Evolutionary conservation across 1,140 invertebrate genomes (phyloP).

Genomic region (Metopolophium dirhodum): DNA sequence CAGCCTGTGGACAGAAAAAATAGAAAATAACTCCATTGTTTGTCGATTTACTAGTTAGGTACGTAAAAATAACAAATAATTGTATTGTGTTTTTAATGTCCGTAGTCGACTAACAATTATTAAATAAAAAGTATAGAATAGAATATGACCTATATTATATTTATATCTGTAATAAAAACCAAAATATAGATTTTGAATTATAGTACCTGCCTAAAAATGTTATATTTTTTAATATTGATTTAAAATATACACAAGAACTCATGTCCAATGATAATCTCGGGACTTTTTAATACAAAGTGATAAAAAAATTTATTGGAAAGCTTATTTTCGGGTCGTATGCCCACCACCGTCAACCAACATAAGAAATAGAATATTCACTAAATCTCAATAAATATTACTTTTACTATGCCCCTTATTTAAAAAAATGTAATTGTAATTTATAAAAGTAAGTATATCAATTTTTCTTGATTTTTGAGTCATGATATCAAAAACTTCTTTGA

Average conservation of each 20-base stretch:
- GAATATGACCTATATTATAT: not conserved
- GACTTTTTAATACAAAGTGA: not conserved
- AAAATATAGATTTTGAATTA: not conserved
- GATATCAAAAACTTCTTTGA: not conserved
- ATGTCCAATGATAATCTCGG: not conserved
- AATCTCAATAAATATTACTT: not conserved
- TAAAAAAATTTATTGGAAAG: not conserved
- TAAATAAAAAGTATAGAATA: not conserved
- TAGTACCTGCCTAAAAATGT: not conserved
- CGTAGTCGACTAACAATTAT: not conserved
- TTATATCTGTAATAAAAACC: not conserved
- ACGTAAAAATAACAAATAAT: not conserved
- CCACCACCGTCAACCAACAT: not conserved
- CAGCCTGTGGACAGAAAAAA: not conserved
- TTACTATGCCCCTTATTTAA: not conserved
- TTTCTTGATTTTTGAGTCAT: not conserved
- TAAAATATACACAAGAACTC: not conserved
- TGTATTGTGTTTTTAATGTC: not conserved
- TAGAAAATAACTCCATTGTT: not conserved
- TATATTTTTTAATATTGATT: not conserved
- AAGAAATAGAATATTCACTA: not conserved
- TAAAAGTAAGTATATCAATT: not conserved
- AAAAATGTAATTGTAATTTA: not conserved
- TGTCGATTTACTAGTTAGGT: not conserved
- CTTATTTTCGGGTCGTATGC: too few species aligned